Evolutionary conservation across 35 echinoderm and acorn worm species (phyloP).

Genomic region (Chiridota heheva): DNA sequence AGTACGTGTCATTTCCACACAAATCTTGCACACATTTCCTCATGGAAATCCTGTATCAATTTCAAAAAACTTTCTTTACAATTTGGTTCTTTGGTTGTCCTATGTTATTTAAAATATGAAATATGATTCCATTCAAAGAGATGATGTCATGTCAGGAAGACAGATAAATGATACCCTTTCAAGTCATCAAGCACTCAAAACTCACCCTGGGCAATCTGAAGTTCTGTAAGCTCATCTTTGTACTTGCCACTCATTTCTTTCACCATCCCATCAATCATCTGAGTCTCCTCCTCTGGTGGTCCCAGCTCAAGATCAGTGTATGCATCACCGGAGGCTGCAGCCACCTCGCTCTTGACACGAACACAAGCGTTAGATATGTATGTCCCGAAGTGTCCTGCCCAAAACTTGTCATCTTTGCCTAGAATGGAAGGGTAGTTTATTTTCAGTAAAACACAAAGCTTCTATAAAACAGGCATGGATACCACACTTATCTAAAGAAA

Average conservation of each 20-base stretch:
- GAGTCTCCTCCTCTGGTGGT: background rate
- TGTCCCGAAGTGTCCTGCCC: constrained; percentile 75
- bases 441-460: too few relatives aligned
- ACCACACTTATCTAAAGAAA: too few relatives aligned
- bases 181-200: background rate
- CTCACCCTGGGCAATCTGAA: constrained; percentile 35
- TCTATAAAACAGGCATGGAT: too few relatives aligned
- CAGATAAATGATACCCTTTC: too few relatives aligned
- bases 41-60: background rate
- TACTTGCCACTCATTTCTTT: constrained; percentile 30
- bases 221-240: constrained; percentile 27
- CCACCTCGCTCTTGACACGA: constrained; percentile 72
- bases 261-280: constrained; percentile 22
- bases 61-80: background rate
- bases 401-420: constrained; percentile 87
- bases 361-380: constrained; percentile 49
- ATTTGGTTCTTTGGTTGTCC: constrained; percentile 8
- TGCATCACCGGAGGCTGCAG: constrained; percentile 40
- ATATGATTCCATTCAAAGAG: background rate
- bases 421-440: too few relatives aligned
- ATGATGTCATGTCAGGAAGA: too few relatives aligned
- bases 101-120: background rate
- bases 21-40: too few relatives aligned
- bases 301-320: constrained; percentile 48
- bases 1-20: too few relatives aligned